Conservation (phyloP, 2,113 vertebrate genomes). For the Megaptera novaeangliae region DNA sequence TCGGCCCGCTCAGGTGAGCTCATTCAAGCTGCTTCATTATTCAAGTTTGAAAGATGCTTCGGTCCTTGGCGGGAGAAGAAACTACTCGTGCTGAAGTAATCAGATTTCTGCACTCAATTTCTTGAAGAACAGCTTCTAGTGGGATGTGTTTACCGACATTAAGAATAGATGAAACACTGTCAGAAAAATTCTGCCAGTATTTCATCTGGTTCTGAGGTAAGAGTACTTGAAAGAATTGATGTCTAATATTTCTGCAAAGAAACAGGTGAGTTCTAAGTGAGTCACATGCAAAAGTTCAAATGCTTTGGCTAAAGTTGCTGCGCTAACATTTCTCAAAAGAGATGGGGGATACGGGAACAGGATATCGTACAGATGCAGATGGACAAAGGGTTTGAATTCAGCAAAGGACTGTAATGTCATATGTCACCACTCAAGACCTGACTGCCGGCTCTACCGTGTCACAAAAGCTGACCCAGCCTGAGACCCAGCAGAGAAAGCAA, state of each 20-base stretch:
- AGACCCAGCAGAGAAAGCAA: neutral
- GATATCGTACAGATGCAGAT: neutral
- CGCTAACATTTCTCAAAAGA: neutral
- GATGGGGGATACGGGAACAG: neutral
- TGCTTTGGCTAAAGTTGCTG: neutral
- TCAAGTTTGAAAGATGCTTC: neutral
- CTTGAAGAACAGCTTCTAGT: neutral
- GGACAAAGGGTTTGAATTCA: neutral
- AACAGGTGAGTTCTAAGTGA: neutral
- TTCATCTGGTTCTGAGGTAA: neutral
- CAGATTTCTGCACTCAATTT: neutral
- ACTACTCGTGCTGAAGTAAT: neutral
- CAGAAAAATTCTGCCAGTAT: neutral
- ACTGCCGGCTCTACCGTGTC: neutral
- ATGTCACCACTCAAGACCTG: neutral
- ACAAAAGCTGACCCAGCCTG: neutral
- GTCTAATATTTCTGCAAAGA: neutral
- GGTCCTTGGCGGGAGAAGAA: neutral
- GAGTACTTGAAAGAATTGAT: neutral
- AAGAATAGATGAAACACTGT: neutral
- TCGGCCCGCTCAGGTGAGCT: rapidly evolving
- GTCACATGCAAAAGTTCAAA: neutral
- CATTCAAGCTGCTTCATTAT: neutral
- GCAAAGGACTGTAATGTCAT: neutral
- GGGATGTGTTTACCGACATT: neutral